Conservation (phyloP, 2,797 vertebrate genomes). For the Coregonus sp. region DNA sequence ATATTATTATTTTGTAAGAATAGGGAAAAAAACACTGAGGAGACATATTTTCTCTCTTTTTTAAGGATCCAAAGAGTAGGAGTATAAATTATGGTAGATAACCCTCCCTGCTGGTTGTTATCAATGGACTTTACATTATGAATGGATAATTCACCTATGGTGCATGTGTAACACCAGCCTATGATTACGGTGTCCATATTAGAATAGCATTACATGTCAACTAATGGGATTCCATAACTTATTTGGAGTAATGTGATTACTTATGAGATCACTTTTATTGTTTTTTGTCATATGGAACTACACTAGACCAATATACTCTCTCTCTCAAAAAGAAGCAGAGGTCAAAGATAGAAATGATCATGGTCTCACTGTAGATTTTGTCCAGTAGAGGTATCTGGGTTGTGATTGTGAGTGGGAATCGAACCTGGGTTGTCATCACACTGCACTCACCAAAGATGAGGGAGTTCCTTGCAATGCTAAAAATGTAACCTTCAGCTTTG, state of each 20-base stretch:
- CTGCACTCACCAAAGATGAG: conserved; percentile 1
- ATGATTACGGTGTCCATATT: neutral
- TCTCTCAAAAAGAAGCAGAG: neutral
- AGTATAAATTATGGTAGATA: neutral
- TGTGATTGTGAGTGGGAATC: neutral
- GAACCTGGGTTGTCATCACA: neutral
- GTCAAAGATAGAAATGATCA: neutral
- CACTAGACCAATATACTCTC: neutral
- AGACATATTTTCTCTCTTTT: conserved; percentile 74
- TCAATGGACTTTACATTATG: neutral
- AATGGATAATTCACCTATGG: neutral
- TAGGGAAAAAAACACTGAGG: conserved; percentile 88
- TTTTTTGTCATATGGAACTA: neutral
- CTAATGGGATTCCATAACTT: neutral
- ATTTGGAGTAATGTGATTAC: neutral
- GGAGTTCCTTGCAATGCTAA: neutral
- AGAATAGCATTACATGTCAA: neutral
- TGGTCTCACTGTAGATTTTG: neutral
- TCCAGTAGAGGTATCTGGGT: neutral
- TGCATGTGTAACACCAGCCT: neutral
- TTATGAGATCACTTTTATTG: neutral
- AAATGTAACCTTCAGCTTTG: neutral
- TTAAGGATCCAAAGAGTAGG: conserved; percentile 5
- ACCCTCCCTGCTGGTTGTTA: neutral
- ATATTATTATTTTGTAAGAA: too few species aligned